Evolutionary conservation across 2,113 vertebrate genomes (phyloP), one percentile per base, ranked within the genome.

Genomic region (Sebastes fasciatus): DNA sequence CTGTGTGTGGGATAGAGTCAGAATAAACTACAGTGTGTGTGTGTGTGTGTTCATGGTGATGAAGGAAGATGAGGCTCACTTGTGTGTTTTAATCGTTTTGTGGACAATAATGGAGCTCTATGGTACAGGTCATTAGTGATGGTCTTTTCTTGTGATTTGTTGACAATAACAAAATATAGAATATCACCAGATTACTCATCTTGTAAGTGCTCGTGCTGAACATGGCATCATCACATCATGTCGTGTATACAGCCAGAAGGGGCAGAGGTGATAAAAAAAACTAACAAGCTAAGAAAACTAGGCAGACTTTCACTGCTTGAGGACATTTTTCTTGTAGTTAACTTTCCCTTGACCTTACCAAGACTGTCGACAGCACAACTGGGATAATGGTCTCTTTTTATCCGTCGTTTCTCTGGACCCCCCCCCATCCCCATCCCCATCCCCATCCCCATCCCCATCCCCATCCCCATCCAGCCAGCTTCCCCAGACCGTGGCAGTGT

Each of bases 291-390:
- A 49, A 63, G 46, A 46, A 60, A 81, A 61, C 8, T 16, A 48
- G 42, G 42, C 45, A 55, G 42, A 23, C 17, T 48, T 72, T 65
- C 40, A 45, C 64, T 21, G 67, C 66, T 63, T 1, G 14, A 42
- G 48, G 77, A 58, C 52, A 71, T 75, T 89, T 81, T 62, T 82
- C 42, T 67, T 58, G 10, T 57, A 79, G 23, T 82, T 76, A 86
- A 80, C 86, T 84, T 87, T 78, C 70, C 42, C 34, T 42, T 91
- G 88, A 90, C 89, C 91, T 92, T 26, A 69, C 45, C 0, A 2
- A 85, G 83, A 75, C 77, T 5, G 13, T 55, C 23, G 1, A 58
- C 34, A 72, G 65, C 52, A 77, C 62, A 72, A 82, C 79, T 45
- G 48, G 40, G 40, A 90, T 90, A 93, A 92, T 82, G 86, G 52